Conservation (phyloP, 2,113 vertebrate species). For the Neomonachus schauinslandi region DNA sequence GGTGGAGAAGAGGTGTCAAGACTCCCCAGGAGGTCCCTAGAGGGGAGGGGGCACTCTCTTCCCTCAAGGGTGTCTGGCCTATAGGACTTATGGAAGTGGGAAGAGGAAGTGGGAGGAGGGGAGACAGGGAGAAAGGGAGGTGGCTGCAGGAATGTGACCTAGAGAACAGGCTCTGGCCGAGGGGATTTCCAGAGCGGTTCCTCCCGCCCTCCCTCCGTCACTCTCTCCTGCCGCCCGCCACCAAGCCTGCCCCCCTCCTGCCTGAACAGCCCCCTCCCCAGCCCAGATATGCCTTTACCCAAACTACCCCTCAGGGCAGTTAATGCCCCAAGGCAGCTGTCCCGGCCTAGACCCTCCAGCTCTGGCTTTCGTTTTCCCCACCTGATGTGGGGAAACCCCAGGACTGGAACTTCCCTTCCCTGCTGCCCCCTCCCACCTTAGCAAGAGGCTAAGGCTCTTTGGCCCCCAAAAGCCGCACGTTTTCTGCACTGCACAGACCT, state of each 20-base stretch:
- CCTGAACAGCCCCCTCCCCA: slow-evolving; percentile 50
- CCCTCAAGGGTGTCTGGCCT: slow-evolving; percentile 44
- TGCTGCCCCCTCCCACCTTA: background rate
- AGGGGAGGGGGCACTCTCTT: background rate
- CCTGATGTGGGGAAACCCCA: slow-evolving; percentile 78
- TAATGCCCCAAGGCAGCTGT: slow-evolving; percentile 31
- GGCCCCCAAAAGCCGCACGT: background rate
- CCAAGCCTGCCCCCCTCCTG: background rate
- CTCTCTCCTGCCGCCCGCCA: slow-evolving; percentile 22
- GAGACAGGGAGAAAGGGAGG: slow-evolving; percentile 76
- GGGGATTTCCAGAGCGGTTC: slow-evolving; percentile 73
- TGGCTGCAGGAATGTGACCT: slow-evolving; percentile 82
- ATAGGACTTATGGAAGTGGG: slow-evolving; percentile 64
- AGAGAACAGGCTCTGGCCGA: slow-evolving; percentile 73
- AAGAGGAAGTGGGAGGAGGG: slow-evolving; percentile 80
- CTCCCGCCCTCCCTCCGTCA: slow-evolving; percentile 57
- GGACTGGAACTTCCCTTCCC: slow-evolving; percentile 75
- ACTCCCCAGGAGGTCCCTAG: background rate
- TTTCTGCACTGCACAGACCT: background rate
- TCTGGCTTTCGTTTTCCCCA: slow-evolving; percentile 68
- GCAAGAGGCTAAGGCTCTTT: background rate
- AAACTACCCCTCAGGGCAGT: background rate
- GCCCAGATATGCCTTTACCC: background rate
- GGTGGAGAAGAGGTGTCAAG: background rate
- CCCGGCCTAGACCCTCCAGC: slow-evolving; percentile 25